phyloP scores from a whole-genome alignment of 1,140 invertebrate species.

The Pristionchus pacificus region DNA sequence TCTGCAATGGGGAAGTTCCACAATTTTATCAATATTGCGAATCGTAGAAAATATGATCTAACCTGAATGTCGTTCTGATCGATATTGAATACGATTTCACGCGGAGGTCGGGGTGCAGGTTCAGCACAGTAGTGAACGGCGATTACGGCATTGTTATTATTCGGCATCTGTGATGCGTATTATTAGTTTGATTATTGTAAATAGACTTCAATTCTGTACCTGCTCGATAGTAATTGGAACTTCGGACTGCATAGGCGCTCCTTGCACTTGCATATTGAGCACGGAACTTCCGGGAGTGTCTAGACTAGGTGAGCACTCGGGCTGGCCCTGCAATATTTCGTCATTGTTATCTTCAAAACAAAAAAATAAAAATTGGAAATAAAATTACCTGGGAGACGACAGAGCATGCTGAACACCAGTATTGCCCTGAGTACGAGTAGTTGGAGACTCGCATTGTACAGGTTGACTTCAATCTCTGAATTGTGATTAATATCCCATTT shows the following conservation, averaged over 20 bases:
- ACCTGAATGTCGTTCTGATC: slow-evolving; percentile 50
- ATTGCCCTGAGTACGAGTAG: slow-evolving; percentile 54
- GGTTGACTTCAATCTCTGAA: too few species aligned
- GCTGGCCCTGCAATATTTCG: slow-evolving; percentile 48
- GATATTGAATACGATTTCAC: slow-evolving; percentile 51
- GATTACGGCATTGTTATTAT: slow-evolving; percentile 42
- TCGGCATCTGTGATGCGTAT: slow-evolving; percentile 22
- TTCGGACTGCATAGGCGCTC: slow-evolving; percentile 50
- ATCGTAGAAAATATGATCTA: slow-evolving; percentile 1
- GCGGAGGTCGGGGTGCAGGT: slow-evolving; percentile 47
- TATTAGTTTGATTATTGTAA: slow-evolving; percentile 2
- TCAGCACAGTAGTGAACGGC: slow-evolving; percentile 55
- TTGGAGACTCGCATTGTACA: slow-evolving; percentile 50
- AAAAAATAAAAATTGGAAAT: not conserved
- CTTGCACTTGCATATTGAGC: slow-evolving; percentile 53
- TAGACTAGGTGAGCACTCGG: slow-evolving; percentile 53
- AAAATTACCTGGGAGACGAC: slow-evolving; percentile 37
- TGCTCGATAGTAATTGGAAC: slow-evolving; percentile 50
- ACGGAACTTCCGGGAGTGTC: slow-evolving; percentile 43
- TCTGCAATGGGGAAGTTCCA: slow-evolving; percentile 30
- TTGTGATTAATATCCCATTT: too few species aligned
- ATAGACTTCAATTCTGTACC: slow-evolving; percentile 12
- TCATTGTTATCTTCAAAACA: too few species aligned
- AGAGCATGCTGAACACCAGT: slow-evolving; percentile 57
- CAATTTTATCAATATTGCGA: not conserved